phyloP scores from a whole-genome alignment of 2,113 vertebrate species.

The Andinoacara biseriatus region DNA sequence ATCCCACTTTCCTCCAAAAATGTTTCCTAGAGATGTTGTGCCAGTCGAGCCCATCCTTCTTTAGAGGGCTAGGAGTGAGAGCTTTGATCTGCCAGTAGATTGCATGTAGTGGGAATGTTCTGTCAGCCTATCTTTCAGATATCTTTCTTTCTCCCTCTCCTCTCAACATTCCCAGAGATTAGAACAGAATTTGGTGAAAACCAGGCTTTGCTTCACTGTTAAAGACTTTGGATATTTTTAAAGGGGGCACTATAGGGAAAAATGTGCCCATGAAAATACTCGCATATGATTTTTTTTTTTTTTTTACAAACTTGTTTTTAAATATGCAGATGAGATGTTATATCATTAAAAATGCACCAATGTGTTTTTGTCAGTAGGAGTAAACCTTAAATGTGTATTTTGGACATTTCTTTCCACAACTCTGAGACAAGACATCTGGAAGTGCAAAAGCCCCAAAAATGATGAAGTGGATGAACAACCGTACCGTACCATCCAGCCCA shows the following conservation, averaged over 20 bases:
- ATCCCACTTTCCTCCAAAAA: neutral
- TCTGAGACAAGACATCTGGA: neutral
- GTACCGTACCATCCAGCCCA: neutral
- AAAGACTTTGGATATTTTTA: too few species aligned
- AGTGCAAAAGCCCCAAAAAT: neutral
- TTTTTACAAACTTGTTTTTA: neutral
- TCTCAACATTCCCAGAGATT: neutral
- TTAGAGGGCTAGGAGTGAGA: neutral
- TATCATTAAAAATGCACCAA: too few species aligned
- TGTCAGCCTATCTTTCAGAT: neutral
- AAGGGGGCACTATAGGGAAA: neutral
- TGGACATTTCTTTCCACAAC: neutral
- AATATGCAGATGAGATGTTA: neutral
- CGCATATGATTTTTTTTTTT: neutral
- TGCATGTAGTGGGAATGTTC: neutral
- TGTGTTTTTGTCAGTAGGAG: neutral
- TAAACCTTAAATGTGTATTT: neutral
- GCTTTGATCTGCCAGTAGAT: neutral
- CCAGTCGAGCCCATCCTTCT: neutral
- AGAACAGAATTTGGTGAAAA: neutral
- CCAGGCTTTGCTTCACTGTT: neutral
- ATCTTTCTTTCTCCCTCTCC: neutral
- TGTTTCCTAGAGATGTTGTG: neutral
- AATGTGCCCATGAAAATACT: neutral
- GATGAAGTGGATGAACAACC: neutral